These are phyloP conservation scores for Anthoptus insignis DNA, from an alignment of 2,888 invertebrate species.

Conservation along the genomic window DNA sequence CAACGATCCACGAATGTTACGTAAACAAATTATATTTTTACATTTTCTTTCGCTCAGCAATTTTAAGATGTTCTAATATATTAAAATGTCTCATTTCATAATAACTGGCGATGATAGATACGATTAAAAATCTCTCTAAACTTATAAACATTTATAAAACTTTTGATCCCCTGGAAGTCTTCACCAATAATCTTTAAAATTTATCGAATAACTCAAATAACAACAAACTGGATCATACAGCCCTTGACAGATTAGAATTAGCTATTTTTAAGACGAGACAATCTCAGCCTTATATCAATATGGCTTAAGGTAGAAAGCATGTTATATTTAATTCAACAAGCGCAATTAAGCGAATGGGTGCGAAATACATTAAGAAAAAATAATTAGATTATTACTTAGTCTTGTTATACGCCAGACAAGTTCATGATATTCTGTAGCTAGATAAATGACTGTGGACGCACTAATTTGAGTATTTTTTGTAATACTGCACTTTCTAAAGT, in stretches of 20 bases:
- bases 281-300: not conserved
- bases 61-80: not conserved
- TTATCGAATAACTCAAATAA: slow-evolving; percentile 53
- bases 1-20: no score
- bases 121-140: not conserved
- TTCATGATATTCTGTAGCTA: no score
- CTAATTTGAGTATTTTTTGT: no score
- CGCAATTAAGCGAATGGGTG: not conserved
- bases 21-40: no score
- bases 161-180: not conserved
- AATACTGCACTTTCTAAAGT: no score
- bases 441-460: no score
- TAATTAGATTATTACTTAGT: no score
- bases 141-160: not conserved
- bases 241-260: slow-evolving; percentile 65
- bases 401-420: no score
- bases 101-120: not conserved
- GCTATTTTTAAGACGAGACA: slow-evolving; percentile 12
- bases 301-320: not conserved
- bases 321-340: not conserved
- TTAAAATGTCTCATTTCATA: slow-evolving; percentile 3
- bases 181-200: slow-evolving; percentile 40
- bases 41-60: no score
- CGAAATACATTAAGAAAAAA: no score
- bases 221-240: slow-evolving; percentile 66